Evolutionary conservation across 1,140 invertebrate genomes (phyloP).

Genomic region (Euura saliciscinereae): DNA sequence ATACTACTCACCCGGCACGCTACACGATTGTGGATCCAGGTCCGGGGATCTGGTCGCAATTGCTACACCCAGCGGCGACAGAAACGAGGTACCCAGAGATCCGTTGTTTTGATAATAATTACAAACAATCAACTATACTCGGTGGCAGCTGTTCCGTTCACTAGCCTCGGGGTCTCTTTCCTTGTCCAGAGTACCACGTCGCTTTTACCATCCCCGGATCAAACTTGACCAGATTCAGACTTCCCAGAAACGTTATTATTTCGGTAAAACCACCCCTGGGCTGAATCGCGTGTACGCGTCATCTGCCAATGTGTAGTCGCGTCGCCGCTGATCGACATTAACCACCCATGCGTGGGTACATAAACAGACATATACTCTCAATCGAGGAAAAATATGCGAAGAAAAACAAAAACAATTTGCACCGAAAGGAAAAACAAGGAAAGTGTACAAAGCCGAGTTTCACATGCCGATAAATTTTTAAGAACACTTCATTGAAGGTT

Average conservation of each 20-base stretch:
- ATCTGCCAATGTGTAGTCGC: background rate
- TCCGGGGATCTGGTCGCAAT: too few species aligned
- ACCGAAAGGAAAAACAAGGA: too few species aligned
- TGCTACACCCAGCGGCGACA: background rate
- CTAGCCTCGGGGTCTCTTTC: background rate
- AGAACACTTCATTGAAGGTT: too few species aligned
- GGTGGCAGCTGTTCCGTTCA: slow-evolving; percentile 1
- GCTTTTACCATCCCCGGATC: background rate
- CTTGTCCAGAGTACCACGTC: background rate
- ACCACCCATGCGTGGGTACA: too few species aligned
- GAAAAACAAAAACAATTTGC: too few species aligned
- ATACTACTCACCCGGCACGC: background rate
- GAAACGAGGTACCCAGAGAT: background rate
- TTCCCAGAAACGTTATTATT: background rate
- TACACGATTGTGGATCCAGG: background rate
- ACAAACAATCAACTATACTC: slow-evolving; percentile 5
- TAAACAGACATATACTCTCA: too few species aligned
- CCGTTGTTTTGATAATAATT: slow-evolving; percentile 1
- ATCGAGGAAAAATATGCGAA: too few species aligned
- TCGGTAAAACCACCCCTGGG: background rate
- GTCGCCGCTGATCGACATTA: too few species aligned
- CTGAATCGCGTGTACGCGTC: background rate
- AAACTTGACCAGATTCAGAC: slow-evolving; percentile 1
- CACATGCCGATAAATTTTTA: too few species aligned
- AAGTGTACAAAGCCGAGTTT: too few species aligned